phyloP scores from a whole-genome alignment of 2,888 invertebrate species.

The Melanostoma mellinum region DNA sequence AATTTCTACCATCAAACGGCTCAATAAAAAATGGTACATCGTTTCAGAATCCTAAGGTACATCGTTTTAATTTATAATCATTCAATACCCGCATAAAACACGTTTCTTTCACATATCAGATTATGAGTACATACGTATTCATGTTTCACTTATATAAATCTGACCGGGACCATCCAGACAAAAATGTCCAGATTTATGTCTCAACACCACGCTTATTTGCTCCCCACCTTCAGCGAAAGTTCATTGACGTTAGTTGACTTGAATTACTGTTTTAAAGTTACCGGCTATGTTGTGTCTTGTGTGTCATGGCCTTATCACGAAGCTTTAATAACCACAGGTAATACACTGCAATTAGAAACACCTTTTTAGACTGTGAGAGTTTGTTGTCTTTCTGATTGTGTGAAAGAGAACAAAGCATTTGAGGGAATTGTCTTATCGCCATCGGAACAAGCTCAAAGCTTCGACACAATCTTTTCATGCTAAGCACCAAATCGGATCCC shows the following conservation, averaged over 20 bases:
- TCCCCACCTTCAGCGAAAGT: background rate
- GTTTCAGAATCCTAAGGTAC: too few relatives aligned
- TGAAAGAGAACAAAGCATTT: slow-evolving; percentile 7
- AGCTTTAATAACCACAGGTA: background rate
- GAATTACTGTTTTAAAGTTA: background rate
- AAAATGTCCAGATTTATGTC: too few relatives aligned
- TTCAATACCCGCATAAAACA: too few relatives aligned
- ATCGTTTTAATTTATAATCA: too few relatives aligned
- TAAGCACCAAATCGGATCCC: background rate
- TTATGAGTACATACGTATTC: too few relatives aligned
- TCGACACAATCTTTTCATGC: slow-evolving; percentile 13
- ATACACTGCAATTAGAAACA: slow-evolving; percentile 4
- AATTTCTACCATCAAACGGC: too few relatives aligned
- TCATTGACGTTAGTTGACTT: slow-evolving; percentile 14
- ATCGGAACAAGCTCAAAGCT: slow-evolving; percentile 22
- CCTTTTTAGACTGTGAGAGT: background rate
- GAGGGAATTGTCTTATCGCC: background rate
- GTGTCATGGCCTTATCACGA: slow-evolving; percentile 14
- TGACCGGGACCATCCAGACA: too few relatives aligned
- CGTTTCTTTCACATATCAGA: too few relatives aligned
- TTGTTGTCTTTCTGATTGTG: background rate
- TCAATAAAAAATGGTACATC: too few relatives aligned
- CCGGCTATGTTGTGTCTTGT: slow-evolving; percentile 1
- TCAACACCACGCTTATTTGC: background rate
- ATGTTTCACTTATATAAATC: too few relatives aligned